phyloP scores from a whole-genome alignment of 2,113 vertebrate species.

The Albula glossodonta region DNA sequence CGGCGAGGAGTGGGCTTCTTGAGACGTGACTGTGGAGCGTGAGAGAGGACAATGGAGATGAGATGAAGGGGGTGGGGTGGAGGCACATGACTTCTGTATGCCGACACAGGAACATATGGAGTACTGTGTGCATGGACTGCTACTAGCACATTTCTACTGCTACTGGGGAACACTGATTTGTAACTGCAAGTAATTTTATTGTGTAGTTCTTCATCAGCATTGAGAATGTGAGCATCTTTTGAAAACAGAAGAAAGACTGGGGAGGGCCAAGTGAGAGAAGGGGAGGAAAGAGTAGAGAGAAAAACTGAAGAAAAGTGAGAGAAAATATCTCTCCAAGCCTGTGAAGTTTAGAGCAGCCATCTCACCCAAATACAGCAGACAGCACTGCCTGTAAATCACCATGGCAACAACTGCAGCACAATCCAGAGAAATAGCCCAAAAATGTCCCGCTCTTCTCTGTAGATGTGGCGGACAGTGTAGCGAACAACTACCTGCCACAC shows the following conservation, averaged over 20 bases:
- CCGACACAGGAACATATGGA: neutral
- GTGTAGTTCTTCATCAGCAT: neutral
- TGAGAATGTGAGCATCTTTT: neutral
- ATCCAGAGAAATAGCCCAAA: neutral
- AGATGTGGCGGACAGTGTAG: neutral
- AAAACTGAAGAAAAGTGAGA: neutral
- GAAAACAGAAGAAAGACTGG: neutral
- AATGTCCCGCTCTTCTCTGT: neutral
- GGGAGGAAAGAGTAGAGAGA: neutral
- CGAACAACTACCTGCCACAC: neutral
- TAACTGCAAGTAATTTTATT: neutral
- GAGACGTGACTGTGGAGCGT: conserved; percentile 66
- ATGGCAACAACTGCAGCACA: neutral
- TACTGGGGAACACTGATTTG: neutral
- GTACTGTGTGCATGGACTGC: too few species aligned
- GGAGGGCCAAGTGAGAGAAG: neutral
- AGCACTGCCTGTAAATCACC: neutral
- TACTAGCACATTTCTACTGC: neutral
- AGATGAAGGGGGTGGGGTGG: conserved; percentile 43
- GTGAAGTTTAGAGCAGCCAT: neutral
- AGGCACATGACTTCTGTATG: neutral
- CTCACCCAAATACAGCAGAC: neutral
- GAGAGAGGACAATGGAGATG: conserved; percentile 41
- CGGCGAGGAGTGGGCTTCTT: conserved; percentile 66
- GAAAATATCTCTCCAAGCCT: neutral